phyloP scores from a whole-genome alignment of 2,113 vertebrate species.

The Euleptes europaea region DNA sequence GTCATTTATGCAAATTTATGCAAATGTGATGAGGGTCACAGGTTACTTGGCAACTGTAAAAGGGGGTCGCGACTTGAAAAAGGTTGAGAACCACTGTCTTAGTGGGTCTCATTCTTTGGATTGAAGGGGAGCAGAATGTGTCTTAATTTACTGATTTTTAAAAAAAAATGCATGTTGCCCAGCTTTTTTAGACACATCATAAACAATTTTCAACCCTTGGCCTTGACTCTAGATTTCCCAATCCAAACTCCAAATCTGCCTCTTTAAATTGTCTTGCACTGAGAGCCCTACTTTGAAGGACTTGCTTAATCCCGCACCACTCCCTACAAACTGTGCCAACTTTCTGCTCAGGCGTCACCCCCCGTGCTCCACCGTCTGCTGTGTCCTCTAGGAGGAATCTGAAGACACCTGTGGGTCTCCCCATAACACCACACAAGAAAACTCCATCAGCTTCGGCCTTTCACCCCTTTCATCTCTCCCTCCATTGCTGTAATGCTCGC shows the following conservation, averaged over 20 bases:
- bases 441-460: conserved; percentile 45
- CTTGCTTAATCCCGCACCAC: conserved; percentile 3
- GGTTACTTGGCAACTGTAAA: no score
- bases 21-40: no score
- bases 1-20: no score
- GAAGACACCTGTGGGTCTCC: conserved; percentile 70
- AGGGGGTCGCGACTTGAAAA: no score
- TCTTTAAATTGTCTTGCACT: neutral
- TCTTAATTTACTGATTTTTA: no score
- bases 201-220: neutral
- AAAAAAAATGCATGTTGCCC: no score
- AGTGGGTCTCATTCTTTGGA: no score
- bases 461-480: conserved; percentile 61
- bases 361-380: neutral
- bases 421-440: neutral
- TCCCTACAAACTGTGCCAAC: neutral
- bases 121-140: no score
- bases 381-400: conserved; percentile 12
- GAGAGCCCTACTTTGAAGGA: neutral
- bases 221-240: neutral
- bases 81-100: no score
- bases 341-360: neutral
- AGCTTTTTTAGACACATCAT: no score
- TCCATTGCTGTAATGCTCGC: conserved; percentile 48
- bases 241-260: neutral